Base-by-base conservation (phyloP, 2,888 invertebrate species). In the Acleris laterana region DNA sequence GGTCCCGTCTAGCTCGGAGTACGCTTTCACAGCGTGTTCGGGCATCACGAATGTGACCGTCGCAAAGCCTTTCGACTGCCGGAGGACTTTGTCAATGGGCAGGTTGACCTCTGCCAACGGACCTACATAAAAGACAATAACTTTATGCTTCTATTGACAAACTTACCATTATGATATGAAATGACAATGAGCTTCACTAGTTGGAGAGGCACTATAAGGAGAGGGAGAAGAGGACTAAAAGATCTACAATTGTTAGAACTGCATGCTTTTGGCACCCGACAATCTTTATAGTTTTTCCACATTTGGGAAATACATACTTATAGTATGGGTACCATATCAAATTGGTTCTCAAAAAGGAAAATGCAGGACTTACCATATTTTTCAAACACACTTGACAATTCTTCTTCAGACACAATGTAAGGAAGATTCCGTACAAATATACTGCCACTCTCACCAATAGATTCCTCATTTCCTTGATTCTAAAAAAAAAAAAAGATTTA, bases 21-120 rank as follows among this genome's bases (percentile, higher is more conserved):
- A 99, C 0, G 99, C 99, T 77, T 94, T 95, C 0, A 97, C 95
- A 0, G 99, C 99, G 87, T 99, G 96, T 82, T 99, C 99, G 0
- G 99, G 98, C 94, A 99, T 96, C 81, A 99, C 92, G 83, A 95
- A 99, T 0, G 98, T 98, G 0, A 99, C 94, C 0, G 97, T 96
- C 0, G 98, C 99, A 86, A 98, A 99, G 1, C 99, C 99, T 89
- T 99, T 99, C 16, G 96, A 94, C 83, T 96, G 96, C 48, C 98
- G 95, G 0, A 96, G 96, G 1, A 95, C 81, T 62, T 94, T 93
- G 84, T 99, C 99, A 63, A 99, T 94, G 0, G 99, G 99, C 80
- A 99, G 93, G 85, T 96, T 96, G 0, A 99, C 94, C 86, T 99
- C 99, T 0, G 97, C 94, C 46, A 99, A 76, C 0, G 97, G 97